Evolutionary conservation across 2,113 vertebrate genomes (phyloP).

Genomic region (Dipodomys merriami): DNA sequence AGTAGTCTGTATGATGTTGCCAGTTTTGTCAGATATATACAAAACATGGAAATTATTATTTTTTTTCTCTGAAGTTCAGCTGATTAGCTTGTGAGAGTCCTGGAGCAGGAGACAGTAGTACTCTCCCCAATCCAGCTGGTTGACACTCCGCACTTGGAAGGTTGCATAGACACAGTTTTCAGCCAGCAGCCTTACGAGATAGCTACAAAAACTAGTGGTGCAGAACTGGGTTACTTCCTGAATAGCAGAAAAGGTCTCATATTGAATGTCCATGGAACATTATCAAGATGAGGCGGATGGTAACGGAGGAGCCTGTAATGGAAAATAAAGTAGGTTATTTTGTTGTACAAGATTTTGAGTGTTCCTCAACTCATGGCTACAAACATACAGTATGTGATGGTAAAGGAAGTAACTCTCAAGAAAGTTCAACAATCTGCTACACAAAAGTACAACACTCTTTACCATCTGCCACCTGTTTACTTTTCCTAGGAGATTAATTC

Average conservation of each 20-base stretch:
- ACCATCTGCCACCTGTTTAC: neutral
- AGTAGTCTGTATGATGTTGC: conserved; percentile 97
- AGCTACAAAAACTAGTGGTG: conserved; percentile 97
- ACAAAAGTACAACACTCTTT: neutral
- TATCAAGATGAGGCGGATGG: conserved; percentile 97
- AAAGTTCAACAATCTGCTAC: neutral
- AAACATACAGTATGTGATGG: conserved; percentile 58
- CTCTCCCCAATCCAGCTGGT: conserved; percentile 91
- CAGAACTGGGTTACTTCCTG: conserved; percentile 97
- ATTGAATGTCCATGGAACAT: conserved; percentile 91
- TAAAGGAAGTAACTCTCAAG: conserved; percentile 35
- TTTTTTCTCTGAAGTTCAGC: conserved; percentile 90
- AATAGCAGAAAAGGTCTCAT: conserved; percentile 96
- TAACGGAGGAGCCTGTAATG: conserved; percentile 95
- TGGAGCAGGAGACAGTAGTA: conserved; percentile 90
- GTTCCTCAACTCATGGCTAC: conserved; percentile 59
- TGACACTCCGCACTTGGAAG: conserved; percentile 93
- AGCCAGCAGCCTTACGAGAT: conserved; percentile 97
- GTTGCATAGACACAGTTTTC: conserved; percentile 99
- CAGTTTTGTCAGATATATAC: conserved; percentile 97
- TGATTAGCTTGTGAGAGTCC: conserved; percentile 90
- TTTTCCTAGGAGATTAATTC: conserved; percentile 22
- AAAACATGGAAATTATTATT: conserved; percentile 89
- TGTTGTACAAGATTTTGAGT: conserved; percentile 61
- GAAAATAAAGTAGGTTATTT: conserved; percentile 81